Conservation (phyloP, 2,888 invertebrate species). For the Dysmachus trigonus region DNA sequence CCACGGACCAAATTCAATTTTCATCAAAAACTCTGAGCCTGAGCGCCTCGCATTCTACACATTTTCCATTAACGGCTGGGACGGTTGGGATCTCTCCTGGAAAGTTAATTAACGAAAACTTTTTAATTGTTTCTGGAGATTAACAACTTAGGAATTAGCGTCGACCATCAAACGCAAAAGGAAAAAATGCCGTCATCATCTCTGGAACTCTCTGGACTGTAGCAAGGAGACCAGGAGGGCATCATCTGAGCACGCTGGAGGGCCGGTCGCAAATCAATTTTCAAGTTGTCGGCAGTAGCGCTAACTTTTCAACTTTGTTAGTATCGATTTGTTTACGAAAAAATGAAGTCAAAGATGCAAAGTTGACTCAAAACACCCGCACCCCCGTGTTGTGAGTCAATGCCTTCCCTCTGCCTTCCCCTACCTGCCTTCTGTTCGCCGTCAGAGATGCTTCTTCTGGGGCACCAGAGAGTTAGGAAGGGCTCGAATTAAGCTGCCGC, state of each 20-base stretch:
- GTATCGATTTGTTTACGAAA: background rate
- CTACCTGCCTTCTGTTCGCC: background rate
- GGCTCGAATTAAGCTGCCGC: background rate
- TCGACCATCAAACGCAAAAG: background rate
- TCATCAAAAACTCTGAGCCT: background rate
- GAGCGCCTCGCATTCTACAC: background rate
- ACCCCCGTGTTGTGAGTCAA: background rate
- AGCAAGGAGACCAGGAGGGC: background rate
- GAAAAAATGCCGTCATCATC: background rate
- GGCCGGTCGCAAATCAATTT: background rate
- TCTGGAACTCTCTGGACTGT: background rate
- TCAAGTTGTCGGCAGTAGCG: background rate
- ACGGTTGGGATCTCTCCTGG: background rate
- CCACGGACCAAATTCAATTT: background rate
- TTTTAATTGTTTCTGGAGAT: background rate
- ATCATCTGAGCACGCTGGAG: background rate
- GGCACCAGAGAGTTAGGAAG: background rate
- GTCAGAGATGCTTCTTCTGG: background rate
- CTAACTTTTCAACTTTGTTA: background rate
- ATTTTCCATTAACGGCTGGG: background rate
- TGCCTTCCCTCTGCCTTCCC: too few species aligned
- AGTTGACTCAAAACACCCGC: background rate
- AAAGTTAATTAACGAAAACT: background rate
- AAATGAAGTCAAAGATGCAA: background rate
- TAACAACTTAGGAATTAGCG: constrained; percentile 21